A percentile compares a stretch with the other conserved stretches of the same genome.
Conservation (phyloP, 2,113 vertebrate species). For the Notechis scutatus region DNA sequence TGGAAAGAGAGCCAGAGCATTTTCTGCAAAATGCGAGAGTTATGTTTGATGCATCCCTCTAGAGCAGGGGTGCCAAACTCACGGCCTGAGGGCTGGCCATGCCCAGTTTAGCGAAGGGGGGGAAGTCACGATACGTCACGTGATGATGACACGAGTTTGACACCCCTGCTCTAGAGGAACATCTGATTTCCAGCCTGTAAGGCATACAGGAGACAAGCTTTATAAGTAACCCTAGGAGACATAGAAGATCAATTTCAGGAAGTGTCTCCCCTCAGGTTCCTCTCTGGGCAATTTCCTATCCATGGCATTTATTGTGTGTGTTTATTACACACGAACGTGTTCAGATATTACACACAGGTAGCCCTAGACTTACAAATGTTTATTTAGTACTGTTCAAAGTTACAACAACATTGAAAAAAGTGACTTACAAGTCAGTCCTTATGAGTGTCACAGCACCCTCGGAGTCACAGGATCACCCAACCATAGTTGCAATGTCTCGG, state of each 20-base stretch:
- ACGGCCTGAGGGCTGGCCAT: too few species aligned
- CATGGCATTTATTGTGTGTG: accelerated
- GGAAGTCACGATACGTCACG: too few species aligned
- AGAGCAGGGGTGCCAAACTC: neutral
- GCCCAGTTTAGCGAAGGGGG: too few species aligned
- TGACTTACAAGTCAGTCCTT: neutral
- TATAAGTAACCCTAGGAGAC: neutral
- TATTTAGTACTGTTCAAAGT: neutral
- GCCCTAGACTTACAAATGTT: neutral
- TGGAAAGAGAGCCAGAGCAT: neutral
- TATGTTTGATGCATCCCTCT: neutral
- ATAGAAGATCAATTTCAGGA: neutral
- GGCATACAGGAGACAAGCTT: neutral
- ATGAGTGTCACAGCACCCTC: neutral
- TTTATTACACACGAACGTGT: constrained; percentile 50
- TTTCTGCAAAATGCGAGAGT: neutral
- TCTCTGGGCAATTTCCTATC: constrained; percentile 30
- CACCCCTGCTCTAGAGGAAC: neutral
- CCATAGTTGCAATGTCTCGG: too few species aligned
- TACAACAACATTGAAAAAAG: neutral
- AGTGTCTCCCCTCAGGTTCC: neutral
- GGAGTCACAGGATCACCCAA: neutral
- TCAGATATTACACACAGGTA: constrained; percentile 11
- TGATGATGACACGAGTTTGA: too few species aligned
- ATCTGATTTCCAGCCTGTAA: neutral